Conservation (phyloP, 2,113 vertebrate genomes). For the Catagonus wagneri region DNA sequence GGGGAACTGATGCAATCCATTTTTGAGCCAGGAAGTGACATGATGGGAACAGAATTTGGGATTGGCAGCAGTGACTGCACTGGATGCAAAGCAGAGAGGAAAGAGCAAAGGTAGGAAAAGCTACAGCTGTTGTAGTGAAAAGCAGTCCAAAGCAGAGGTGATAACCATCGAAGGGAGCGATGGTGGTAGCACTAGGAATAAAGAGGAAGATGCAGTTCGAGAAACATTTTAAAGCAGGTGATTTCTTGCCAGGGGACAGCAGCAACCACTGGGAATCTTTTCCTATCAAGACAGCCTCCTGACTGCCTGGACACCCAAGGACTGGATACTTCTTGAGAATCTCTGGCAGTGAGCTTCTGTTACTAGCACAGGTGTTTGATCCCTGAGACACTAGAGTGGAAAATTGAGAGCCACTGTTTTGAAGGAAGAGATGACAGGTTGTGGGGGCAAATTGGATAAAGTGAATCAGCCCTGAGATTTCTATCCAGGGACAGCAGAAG, state of each 20-base stretch:
- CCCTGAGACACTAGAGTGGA: not conserved
- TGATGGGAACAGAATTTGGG: conserved; percentile 79
- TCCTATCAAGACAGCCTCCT: not conserved
- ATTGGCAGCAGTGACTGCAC: conserved; percentile 61
- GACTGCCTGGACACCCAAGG: not conserved
- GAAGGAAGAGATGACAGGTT: conserved; percentile 45
- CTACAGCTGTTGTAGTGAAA: conserved; percentile 54
- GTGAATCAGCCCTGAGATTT: conserved; percentile 46
- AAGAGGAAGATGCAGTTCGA: not conserved
- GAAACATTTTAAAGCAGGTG: not conserved
- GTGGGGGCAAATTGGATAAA: not conserved
- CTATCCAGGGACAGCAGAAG: not conserved
- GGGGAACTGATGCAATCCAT: conserved; percentile 69
- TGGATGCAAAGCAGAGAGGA: conserved; percentile 23
- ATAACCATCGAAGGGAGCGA: not conserved
- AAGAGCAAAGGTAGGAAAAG: conserved; percentile 62
- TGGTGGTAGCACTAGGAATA: not conserved
- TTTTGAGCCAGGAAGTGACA: conserved; percentile 80
- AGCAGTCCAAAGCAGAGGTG: not conserved
- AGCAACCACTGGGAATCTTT: not conserved
- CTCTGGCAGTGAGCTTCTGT: not conserved
- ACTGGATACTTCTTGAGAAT: not conserved
- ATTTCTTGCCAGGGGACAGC: not conserved
- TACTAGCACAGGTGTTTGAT: not conserved
- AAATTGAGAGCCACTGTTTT: conserved; percentile 45